Evolutionary conservation across 2,888 invertebrate species (phyloP), one percentile per base, ranked within the genome.

Genomic region (Parnassius smintheus): DNA sequence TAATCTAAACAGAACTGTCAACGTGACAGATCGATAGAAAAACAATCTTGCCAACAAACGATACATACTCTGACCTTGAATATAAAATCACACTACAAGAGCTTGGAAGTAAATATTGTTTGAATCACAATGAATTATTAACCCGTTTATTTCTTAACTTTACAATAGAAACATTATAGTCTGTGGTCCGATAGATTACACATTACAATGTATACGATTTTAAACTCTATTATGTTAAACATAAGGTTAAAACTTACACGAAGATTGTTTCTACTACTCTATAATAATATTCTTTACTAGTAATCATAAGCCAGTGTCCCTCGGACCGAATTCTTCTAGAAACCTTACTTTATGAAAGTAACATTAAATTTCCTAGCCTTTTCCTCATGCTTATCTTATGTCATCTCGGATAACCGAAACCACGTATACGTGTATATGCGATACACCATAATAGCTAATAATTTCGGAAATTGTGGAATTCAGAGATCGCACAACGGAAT

Each of bases 341-440:
- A 55, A 56, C 35, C 51, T 61, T 61, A 61, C 61, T 56, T 56
- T 51, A 46, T 51, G 50, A 51, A 56, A 61, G 56, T 61, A 61
- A 49, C 42, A 42, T 49, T n/a, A 55, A 25, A 55, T 60, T 60
- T 60, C 49, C 55, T 60, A 60, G 44, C 41, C 25, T n/a, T 10
- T 22, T 22, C n/a, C 48, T 13, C 2, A 0, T 12, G 8, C n/a
- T 7, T 42, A 54, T 18, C 44, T 44, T 44, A 18, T 44, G 42
- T 51, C 54, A 54, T 41, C 8, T 11, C 2, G 8, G 54, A 13
- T 44, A 35, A 11, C 25, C 41, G 9, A 9, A 42, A 7, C 13
- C 13, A 8, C 42, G 2, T 2, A 9, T 35, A 18, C 18, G 25
- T 12, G 25, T 11, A 12, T 35, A 35, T n/a, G 52, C 35, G 11